phyloP scores from a whole-genome alignment of 2,113 vertebrate species.

The Orientallactaga bullata region DNA sequence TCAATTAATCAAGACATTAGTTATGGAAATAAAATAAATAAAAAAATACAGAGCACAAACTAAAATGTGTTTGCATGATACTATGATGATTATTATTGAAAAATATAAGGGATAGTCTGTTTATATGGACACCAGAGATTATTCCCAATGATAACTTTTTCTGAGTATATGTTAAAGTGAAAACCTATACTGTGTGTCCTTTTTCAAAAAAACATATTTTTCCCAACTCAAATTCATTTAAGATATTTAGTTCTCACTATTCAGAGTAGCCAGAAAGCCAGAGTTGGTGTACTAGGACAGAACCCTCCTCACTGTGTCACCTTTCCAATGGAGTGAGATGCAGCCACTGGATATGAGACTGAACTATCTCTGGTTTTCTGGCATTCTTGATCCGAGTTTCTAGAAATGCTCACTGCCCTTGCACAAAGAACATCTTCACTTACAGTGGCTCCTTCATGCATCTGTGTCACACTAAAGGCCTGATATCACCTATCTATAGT shows the following conservation, averaged over 20 bases:
- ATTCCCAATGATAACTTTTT: conserved; percentile 5
- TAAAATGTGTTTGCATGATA: not conserved
- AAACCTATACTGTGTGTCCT: not conserved
- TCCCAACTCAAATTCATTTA: not conserved
- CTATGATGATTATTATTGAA: not conserved
- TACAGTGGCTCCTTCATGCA: not conserved
- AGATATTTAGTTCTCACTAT: not conserved
- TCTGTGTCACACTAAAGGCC: not conserved
- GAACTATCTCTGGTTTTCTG: not conserved
- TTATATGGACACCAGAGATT: not conserved
- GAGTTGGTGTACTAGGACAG: not conserved
- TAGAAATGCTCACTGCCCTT: not conserved
- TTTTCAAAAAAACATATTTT: not conserved
- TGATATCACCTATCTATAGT: not conserved
- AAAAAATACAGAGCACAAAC: not conserved
- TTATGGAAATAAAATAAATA: conserved; percentile 47
- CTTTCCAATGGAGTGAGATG: not conserved
- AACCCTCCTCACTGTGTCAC: too few relatives aligned
- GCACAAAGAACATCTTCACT: not conserved
- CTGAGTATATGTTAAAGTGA: not conserved
- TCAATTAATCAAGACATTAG: conserved; percentile 21
- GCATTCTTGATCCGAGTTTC: not conserved
- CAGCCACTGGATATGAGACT: too few relatives aligned
- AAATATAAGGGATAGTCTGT: not conserved
- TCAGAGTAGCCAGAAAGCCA: not conserved